Percentiles rank a stretch among this genome's conserved stretches.
Conservation (phyloP, 2,113 vertebrate species). For the Prochilodus magdalenae region DNA sequence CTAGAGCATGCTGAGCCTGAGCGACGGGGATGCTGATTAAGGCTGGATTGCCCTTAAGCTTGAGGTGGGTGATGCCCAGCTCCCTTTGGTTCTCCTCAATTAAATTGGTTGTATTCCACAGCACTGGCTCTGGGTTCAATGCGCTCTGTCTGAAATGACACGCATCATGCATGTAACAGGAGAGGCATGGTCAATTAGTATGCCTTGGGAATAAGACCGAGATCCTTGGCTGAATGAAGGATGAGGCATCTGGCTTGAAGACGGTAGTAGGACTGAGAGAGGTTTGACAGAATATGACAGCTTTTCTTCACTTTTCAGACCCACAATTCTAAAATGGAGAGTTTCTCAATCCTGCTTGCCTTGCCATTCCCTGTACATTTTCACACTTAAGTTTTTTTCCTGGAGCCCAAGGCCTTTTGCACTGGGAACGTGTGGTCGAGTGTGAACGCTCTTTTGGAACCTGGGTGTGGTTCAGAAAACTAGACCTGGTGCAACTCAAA, state of each 20-base stretch:
- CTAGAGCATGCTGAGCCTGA: constrained; percentile 49
- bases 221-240: background rate
- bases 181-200: constrained; percentile 4
- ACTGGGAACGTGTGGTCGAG: background rate
- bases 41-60: constrained; percentile 40
- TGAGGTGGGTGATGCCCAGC: constrained; percentile 23
- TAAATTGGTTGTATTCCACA: constrained; percentile 39
- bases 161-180: constrained; percentile 25
- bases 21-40: constrained; percentile 60
- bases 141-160: constrained; percentile 21
- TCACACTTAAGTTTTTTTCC: background rate
- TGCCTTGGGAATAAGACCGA: background rate
- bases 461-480: background rate
- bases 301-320: background rate
- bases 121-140: constrained; percentile 15
- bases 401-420: background rate
- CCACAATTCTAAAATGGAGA: background rate
- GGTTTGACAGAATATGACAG: background rate
- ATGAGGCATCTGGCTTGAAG: background rate
- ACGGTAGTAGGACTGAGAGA: background rate
- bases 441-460: background rate
- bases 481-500: background rate
- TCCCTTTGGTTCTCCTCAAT: constrained; percentile 11
- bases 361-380: background rate
- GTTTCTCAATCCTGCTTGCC: background rate